Base-by-base conservation (phyloP, 1,140 invertebrate genomes). In the Bilobella aurantiaca region DNA sequence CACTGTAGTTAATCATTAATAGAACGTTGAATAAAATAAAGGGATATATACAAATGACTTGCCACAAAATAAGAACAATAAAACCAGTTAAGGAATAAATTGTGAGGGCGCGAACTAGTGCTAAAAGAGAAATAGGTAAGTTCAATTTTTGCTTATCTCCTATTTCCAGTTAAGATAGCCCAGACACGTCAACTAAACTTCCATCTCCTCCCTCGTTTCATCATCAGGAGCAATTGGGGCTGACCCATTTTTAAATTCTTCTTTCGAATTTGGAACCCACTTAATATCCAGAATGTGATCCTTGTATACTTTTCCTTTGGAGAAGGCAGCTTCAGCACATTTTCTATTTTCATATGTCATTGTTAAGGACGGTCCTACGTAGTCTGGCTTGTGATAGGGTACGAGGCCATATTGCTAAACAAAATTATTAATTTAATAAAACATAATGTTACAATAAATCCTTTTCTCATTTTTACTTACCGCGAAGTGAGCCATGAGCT, bases 311-410 rank as follows among this genome's bases (percentile, higher is more conserved):
- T 81, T 80, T n/a, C 86, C 85, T 74, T 86, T 84, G 25, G 79
- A 74, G 59, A 85, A 75, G 0, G 85, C 85, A 8, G 83, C 78
- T 76, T 90, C 88, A 1, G 88, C 88, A 68, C 87, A 84, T 75
- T 86, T 87, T 69, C 88, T 80, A 12, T 84, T 82, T 69, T 86
- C 84, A 74, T 83, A 91, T 73, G 85, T 85, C 42, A 90, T 76
- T 31, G 87, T 83, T 60, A 87, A 79, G 53, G 85, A 84, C 25
- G 85, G 85, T 57, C 82, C 82, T 18, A 81, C 81, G 30, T 84
- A 81, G 74, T 87, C 86, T 58, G 81, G 80, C 58, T 85, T 81
- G 70, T 85, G 83, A 72, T 85, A 85, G 1, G 85, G 80, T 64
- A 90, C 84, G 74, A 85, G 83, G 53, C 87, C 87, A 75, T 81